A percentile compares a stretch with the other conserved stretches of the same genome.
Conservation (phyloP, 2,797 vertebrate genomes). For the Macrochelys suwanniensis region DNA sequence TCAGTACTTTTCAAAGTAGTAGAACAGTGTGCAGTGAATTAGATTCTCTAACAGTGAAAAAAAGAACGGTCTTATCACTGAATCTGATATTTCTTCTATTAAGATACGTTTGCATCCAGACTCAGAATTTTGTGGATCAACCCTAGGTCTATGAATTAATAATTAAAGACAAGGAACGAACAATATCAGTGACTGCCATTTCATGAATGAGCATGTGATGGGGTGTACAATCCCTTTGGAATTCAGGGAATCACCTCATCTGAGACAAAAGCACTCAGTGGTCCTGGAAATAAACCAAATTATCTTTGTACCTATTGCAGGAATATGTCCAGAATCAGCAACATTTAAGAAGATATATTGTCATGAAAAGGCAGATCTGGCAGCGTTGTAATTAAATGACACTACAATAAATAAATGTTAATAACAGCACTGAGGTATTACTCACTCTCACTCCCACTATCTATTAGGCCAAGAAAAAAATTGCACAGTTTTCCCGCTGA, state of each 20-base stretch:
- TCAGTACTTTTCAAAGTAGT: no score
- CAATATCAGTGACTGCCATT: neutral
- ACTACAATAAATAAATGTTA: neutral
- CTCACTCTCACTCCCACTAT: neutral
- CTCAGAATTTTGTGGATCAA: neutral
- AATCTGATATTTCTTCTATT: no score
- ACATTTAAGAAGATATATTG: neutral
- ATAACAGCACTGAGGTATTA: no score
- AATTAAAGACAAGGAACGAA: neutral
- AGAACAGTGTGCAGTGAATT: no score
- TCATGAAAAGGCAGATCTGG: neutral
- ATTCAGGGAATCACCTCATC: neutral
- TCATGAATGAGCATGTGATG: neutral
- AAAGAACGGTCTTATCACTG: neutral
- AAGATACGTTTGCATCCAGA: neutral
- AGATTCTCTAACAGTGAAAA: neutral
- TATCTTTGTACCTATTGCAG: neutral
- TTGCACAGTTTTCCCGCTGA: no score
- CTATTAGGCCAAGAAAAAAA: neutral
- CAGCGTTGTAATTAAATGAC: neutral
- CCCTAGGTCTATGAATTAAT: neutral
- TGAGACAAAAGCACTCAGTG: neutral
- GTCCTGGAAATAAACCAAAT: neutral
- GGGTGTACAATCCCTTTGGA: no score
- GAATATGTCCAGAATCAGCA: neutral